These are phyloP conservation scores for Elephas maximus DNA, from an alignment of 2,113 vertebrate species.

Conservation along the genomic window DNA sequence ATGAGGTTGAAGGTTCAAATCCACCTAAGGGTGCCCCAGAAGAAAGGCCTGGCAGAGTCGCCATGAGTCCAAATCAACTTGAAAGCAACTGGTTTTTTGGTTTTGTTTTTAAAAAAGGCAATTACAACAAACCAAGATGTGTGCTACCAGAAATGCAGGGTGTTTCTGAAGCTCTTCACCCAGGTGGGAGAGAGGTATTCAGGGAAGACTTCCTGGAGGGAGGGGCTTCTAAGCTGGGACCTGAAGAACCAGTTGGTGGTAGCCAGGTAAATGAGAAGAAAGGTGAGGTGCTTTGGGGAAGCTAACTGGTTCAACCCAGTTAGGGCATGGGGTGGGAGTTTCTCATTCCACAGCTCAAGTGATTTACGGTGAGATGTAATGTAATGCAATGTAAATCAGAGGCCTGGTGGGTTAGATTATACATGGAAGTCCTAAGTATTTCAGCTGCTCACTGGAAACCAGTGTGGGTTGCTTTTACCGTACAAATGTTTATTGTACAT, in stretches of 20 bases:
- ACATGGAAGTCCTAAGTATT: conserved; percentile 16
- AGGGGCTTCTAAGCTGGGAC: conserved; percentile 27
- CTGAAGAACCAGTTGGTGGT: conserved; percentile 42
- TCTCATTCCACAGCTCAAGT: neutral
- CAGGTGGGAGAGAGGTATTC: neutral
- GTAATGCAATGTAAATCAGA: neutral
- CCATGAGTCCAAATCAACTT: neutral
- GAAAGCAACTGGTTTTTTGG: neutral
- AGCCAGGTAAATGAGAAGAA: neutral
- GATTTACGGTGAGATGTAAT: neutral
- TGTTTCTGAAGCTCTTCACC: neutral
- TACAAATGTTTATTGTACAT: conserved; percentile 77
- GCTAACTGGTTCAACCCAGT: neutral
- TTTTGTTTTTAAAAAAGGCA: neutral
- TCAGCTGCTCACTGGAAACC: conserved; percentile 62
- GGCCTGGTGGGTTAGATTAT: neutral
- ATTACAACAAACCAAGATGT: neutral
- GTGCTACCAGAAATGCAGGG: neutral
- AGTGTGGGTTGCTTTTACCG: conserved; percentile 53
- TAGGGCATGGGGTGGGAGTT: neutral
- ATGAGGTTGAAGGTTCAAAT: neutral
- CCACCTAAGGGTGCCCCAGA: neutral
- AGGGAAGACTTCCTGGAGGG: conserved; percentile 11
- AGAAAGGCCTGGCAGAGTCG: neutral
- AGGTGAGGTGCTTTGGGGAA: neutral